Percentiles rank a stretch among this genome's conserved stretches.
These are phyloP conservation scores for Toxotes lorentzi DNA, from an alignment of 2,797 vertebrate genomes.

Conservation along the genomic window DNA sequence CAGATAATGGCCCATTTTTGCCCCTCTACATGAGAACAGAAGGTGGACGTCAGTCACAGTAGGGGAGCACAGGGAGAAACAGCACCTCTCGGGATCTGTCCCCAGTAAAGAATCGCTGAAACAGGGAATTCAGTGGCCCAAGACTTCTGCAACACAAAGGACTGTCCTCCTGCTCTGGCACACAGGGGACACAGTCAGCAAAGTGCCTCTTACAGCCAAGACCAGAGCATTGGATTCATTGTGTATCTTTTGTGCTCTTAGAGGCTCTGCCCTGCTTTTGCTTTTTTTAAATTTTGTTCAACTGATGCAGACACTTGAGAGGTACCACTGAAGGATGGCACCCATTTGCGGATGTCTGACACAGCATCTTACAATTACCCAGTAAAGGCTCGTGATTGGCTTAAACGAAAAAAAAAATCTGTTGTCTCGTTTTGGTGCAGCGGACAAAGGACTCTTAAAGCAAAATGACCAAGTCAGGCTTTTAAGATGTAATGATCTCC, in stretches of 20 bases:
- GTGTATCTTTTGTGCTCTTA: slow-evolving; percentile 74
- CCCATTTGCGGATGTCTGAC: slow-evolving; percentile 71
- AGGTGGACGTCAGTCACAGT: slow-evolving; percentile 84
- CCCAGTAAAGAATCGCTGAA: slow-evolving; percentile 85
- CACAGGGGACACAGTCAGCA: slow-evolving; percentile 84
- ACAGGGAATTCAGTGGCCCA: slow-evolving; percentile 83
- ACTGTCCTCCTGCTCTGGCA: slow-evolving; percentile 80
- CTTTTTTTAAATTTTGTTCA: slow-evolving; percentile 25
- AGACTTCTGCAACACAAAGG: slow-evolving; percentile 83
- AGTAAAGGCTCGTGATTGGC: slow-evolving; percentile 68
- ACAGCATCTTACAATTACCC: slow-evolving; percentile 75
- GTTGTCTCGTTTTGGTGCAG: slow-evolving; percentile 57
- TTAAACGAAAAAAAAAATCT: slow-evolving; percentile 25
- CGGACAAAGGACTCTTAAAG: slow-evolving; percentile 52
- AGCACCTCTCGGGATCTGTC: slow-evolving; percentile 82
- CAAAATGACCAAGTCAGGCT: slow-evolving; percentile 56
- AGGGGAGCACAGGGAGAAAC: slow-evolving; percentile 73
- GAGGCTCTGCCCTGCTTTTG: slow-evolving; percentile 50
- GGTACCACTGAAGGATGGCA: slow-evolving; percentile 68
- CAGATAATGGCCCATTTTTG: slow-evolving; percentile 80
- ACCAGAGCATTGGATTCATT: slow-evolving; percentile 74
- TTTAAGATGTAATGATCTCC: slow-evolving; percentile 60
- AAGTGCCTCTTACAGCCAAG: slow-evolving; percentile 81
- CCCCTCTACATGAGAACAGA: slow-evolving; percentile 81
- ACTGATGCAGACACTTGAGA: slow-evolving; percentile 65